A percentile compares a stretch with the other conserved stretches of the same genome.
Conservation (phyloP, 2,888 invertebrate genomes). For the Alviniconcha strummeri region DNA sequence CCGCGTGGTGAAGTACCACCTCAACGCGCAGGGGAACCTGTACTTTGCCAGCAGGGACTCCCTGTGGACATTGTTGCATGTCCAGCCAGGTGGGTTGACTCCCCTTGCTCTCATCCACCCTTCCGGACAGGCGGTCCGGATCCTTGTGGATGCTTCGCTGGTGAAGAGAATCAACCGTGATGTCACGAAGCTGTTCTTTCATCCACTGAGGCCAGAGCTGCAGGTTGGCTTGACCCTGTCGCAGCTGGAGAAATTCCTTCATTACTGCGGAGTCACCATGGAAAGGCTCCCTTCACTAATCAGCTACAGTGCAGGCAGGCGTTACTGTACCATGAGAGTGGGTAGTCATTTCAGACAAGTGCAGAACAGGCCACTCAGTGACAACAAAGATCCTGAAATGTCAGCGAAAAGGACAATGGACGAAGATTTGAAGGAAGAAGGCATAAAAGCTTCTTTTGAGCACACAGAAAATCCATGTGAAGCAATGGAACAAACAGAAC, state of each 20-base stretch:
- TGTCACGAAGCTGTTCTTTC: constrained; percentile 20
- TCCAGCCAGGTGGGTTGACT: constrained; percentile 3
- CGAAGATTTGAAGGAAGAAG: background rate
- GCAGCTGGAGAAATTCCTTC: constrained; percentile 14
- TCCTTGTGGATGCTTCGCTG: constrained; percentile 20
- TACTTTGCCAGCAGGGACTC: constrained; percentile 23
- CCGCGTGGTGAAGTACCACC: constrained; percentile 10
- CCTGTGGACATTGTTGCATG: constrained; percentile 11
- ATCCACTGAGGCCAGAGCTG: constrained; percentile 5
- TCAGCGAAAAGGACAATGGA: too few relatives aligned
- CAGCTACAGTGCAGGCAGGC: constrained; percentile 17
- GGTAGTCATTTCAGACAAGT: background rate
- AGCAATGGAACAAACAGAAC: background rate
- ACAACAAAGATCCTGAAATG: background rate
- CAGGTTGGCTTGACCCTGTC: constrained; percentile 13
- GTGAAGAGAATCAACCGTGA: constrained; percentile 7
- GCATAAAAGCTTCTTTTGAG: background rate
- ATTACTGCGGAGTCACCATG: constrained; percentile 4
- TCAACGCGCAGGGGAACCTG: constrained; percentile 15
- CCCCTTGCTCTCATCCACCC: constrained; percentile 27
- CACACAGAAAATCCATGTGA: background rate
- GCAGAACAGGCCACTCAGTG: background rate
- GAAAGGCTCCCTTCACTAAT: constrained; percentile 11
- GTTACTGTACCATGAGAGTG: background rate
- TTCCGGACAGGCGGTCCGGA: background rate